Evolutionary conservation across 2,113 vertebrate genomes (phyloP), one percentile per base, ranked within the genome.

Genomic region (Camelus dromedarius): DNA sequence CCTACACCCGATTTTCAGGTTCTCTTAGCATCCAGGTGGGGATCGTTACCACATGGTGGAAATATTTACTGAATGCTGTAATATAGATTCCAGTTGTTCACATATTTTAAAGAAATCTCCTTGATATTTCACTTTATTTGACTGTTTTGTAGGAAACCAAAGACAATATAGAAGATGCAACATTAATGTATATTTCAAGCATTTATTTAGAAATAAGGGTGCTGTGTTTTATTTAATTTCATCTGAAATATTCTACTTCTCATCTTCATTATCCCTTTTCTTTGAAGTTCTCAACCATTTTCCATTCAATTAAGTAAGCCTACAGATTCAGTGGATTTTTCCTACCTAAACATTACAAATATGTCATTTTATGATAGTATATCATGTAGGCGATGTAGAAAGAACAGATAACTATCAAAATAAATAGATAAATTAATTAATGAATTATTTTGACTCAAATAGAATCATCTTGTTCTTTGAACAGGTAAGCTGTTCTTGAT

Each of bases 121-220:
- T 77, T 72, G 18, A 82, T 89, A 76, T 58, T 88, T 89, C 6
- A 75, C 6, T 48, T 60, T 86, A 54, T 52, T 84, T 92, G 2
- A 89, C 56, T 62, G 10, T 6, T 97, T 67, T 93, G 15, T 62
- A 77, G 30, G 19, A 92, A 96, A 93, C 5, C 2, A 89, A 93
- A 58, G 16, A 50, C 30, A 73, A 82, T 81, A 86, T 54, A 84
- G 35, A 93, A 84, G 81, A 92, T 48, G 16, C 19, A 93, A 2
- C 81, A 18, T 92, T 86, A 52, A 69, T 3, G 4, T 6, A 75
- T 30, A 8, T 83, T 56, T 77, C 13, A 93, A 32, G 15, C 52
- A 66, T 80, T 86, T 70, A 2, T 52, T 87, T 24, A 92, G 38
- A 6, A 86, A 76, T 90, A 77, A 85, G 30, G 24, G 42, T 82